Evolutionary conservation across 2,888 invertebrate species (phyloP).

Genomic region (Drosophila eohydei): DNA sequence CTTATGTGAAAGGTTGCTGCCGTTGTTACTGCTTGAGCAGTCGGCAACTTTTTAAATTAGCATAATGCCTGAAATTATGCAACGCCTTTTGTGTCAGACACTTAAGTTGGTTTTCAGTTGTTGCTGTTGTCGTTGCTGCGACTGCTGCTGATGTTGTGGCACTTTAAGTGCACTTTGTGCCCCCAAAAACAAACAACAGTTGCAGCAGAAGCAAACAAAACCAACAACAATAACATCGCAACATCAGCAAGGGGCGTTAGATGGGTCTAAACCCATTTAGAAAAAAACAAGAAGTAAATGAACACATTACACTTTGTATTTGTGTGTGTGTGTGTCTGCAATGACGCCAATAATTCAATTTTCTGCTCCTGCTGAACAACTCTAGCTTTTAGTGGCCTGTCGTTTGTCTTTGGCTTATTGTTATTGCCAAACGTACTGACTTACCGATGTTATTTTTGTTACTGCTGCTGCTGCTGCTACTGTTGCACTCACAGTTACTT

Average conservation of each 20-base stretch:
- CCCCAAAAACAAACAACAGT: constrained; percentile 52
- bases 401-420: constrained; percentile 48
- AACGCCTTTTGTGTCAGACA: constrained; percentile 60
- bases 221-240: constrained; percentile 14
- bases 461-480: background rate
- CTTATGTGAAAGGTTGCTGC: constrained; percentile 53
- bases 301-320: constrained; percentile 67
- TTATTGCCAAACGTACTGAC: constrained; percentile 62
- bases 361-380: constrained; percentile 37
- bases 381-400: constrained; percentile 4
- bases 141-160: constrained; percentile 41
- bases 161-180: constrained; percentile 70
- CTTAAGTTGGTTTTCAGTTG: constrained; percentile 37
- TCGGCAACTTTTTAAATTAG: constrained; percentile 73
- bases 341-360: constrained; percentile 77
- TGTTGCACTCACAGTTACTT: constrained; percentile 45
- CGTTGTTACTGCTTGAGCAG: constrained; percentile 52
- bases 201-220: constrained; percentile 37
- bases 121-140: constrained; percentile 17
- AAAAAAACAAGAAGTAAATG: constrained; percentile 57
- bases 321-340: constrained; percentile 28
- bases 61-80: constrained; percentile 80
- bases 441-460: constrained; percentile 45
- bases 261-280: constrained; percentile 5
- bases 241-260: constrained; percentile 13